Base-by-base conservation (phyloP, 2,888 invertebrate genomes). In the Blomia tropicalis region DNA sequence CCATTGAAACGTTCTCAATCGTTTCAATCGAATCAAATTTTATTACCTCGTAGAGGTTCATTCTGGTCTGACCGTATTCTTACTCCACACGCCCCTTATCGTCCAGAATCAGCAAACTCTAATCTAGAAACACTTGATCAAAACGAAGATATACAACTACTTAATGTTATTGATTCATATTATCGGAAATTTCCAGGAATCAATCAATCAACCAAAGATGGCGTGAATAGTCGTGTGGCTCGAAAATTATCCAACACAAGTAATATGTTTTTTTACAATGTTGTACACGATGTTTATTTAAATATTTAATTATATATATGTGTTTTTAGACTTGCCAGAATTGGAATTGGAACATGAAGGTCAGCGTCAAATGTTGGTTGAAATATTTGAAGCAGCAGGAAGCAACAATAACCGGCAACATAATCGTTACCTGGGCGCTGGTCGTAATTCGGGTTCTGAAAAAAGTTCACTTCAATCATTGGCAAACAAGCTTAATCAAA, bases 141-240 rank as follows among this genome's bases (percentile, higher is more conserved):
- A 2, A 56, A 56, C 23, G 56, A 56, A 14, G 56, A 56, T 56
- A 56, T 56, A 11, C 56, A 56, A 56, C 29, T 56, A 25, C 29
- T 56, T 17, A 56, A 56, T 17, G 56, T 56, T 2, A 56, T 56
- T 11, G 56, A 56, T 56, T 27, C 56, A 22, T 56, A 56, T 36
- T 29, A 56, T 56, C 56, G 56, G 2, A 56, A 56, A 36, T 22
- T 56, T 22, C 56, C 56, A 14, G 25, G 25, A 3, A 36, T 14
- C 29, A 47, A 47, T 47, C 14, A 2, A 14, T 17, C 47, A 25
- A 25, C 30, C 11, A 56, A 56, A 25, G 29, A 56, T 29, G 17
- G n/a, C 7, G 51, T 17, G 17, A 36, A 27, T 47, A 27, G 22
- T n/a, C 5, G 22, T 14, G 7, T 7, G 51, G 7, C 22, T 7